These are phyloP conservation scores for Argyra leucocephala DNA, from an alignment of 2,888 invertebrate genomes.

Conservation along the genomic window DNA sequence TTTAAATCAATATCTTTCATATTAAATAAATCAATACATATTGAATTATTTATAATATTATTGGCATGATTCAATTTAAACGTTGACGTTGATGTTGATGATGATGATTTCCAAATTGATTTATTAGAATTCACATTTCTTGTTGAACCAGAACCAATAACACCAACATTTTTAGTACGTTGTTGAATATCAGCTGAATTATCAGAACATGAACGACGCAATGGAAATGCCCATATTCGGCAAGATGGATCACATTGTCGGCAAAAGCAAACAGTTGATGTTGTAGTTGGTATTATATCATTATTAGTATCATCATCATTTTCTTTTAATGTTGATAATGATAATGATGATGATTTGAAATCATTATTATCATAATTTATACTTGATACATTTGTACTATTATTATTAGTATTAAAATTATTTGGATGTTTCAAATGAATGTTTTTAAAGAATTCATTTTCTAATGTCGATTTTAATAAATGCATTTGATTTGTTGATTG, in stretches of 20 bases:
- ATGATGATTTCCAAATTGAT: constrained; percentile 24
- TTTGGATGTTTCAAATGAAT: neutral
- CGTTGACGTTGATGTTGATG: constrained; percentile 27
- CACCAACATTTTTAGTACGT: constrained; percentile 27
- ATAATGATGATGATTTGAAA: constrained; percentile 28
- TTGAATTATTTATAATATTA: neutral
- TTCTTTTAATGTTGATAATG: constrained; percentile 14
- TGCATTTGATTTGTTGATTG: neutral
- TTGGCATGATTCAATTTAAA: constrained; percentile 21
- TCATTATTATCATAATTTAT: constrained; percentile 16
- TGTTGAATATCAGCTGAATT: constrained; percentile 31
- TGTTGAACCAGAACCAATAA: constrained; percentile 24
- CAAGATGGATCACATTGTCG: constrained; percentile 39
- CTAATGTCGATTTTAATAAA: neutral
- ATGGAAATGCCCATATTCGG: constrained; percentile 42
- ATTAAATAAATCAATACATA: constrained; percentile 1
- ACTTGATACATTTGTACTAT: neutral
- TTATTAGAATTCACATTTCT: constrained; percentile 16
- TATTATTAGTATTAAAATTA: neutral
- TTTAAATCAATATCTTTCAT: constrained; percentile 6
- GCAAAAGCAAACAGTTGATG: constrained; percentile 27
- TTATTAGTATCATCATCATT: constrained; percentile 26
- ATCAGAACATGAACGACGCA: constrained; percentile 40
- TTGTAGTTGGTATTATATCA: constrained; percentile 4
- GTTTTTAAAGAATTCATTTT: neutral